phyloP scores from a whole-genome alignment of 2,797 vertebrate species.

The Gymnoscopelus braueri region DNA sequence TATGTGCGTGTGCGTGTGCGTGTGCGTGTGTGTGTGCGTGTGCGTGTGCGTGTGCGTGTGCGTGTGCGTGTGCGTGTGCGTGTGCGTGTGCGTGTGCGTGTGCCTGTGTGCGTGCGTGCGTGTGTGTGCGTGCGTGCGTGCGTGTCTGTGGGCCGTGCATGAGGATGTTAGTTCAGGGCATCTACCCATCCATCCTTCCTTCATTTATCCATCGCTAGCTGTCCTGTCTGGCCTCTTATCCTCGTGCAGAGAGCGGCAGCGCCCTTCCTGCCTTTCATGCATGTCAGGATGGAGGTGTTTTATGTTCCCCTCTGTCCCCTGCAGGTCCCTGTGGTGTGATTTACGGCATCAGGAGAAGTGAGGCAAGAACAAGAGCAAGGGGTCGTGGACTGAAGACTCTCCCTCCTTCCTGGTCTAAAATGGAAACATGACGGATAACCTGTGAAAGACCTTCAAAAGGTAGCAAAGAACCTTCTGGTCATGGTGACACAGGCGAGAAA shows the following conservation, averaged over 20 bases:
- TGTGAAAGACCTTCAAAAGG: slow-evolving; percentile 32
- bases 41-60: background rate
- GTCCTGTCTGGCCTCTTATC: slow-evolving; percentile 25
- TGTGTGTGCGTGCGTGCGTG: background rate
- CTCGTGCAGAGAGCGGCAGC: slow-evolving; percentile 24
- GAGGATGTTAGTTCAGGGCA: slow-evolving; percentile 34
- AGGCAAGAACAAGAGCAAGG: slow-evolving; percentile 2
- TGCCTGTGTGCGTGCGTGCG: background rate
- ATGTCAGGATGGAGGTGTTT: slow-evolving; percentile 60
- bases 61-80: no score
- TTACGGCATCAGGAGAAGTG: slow-evolving; percentile 46
- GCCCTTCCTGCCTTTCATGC: slow-evolving; percentile 45
- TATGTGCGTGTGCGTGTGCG: background rate
- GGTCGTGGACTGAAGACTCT: slow-evolving; percentile 36
- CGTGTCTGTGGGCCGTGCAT: background rate
- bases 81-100: background rate
- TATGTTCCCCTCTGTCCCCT: slow-evolving; percentile 70
- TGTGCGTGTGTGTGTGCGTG: background rate
- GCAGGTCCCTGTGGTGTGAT: slow-evolving; percentile 64
- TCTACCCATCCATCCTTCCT: slow-evolving; percentile 35
- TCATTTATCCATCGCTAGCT: slow-evolving; percentile 33
- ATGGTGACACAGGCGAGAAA: no score
- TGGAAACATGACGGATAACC: slow-evolving; percentile 52
- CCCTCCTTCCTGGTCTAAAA: slow-evolving; percentile 63
- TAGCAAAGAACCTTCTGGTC: background rate